These are phyloP conservation scores for Pseudolycoriella hygida DNA, from an alignment of 2,888 invertebrate genomes.

Conservation along the genomic window DNA sequence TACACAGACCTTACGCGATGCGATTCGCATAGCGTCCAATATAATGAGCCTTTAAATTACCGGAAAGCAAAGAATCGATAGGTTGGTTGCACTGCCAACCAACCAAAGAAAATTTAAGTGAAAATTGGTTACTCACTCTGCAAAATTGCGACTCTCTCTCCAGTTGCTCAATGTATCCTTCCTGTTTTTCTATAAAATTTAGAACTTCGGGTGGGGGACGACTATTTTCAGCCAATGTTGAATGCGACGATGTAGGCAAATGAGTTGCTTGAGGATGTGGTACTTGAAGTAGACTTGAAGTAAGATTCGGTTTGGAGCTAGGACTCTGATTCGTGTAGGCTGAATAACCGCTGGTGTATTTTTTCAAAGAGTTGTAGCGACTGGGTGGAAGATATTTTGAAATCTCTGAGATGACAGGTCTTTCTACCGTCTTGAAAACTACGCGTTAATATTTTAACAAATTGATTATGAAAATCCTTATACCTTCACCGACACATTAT, in stretches of 20 bases:
- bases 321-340: conserved; percentile 1
- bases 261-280: conserved; percentile 9
- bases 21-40: too few species aligned
- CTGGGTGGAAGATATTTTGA: conserved; percentile 27
- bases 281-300: background rate
- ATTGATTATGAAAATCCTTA: background rate
- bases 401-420: conserved; percentile 27
- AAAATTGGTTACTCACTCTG: conserved; percentile 32
- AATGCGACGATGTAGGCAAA: conserved; percentile 13
- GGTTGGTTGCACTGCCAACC: too few species aligned
- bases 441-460: background rate
- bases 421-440: conserved; percentile 19
- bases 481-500: conserved; percentile 27
- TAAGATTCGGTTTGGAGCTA: background rate
- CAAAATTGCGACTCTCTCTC: conserved; percentile 74
- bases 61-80: too few species aligned
- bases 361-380: conserved; percentile 5
- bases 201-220: conserved; percentile 27
- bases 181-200: conserved; percentile 68
- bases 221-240: conserved; percentile 14
- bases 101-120: too few species aligned
- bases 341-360: background rate
- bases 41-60: too few species aligned
- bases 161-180: conserved; percentile 72
- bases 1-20: too few species aligned